Conservation (phyloP, 1,140 invertebrate genomes). For the Adoxophyes honmai region DNA sequence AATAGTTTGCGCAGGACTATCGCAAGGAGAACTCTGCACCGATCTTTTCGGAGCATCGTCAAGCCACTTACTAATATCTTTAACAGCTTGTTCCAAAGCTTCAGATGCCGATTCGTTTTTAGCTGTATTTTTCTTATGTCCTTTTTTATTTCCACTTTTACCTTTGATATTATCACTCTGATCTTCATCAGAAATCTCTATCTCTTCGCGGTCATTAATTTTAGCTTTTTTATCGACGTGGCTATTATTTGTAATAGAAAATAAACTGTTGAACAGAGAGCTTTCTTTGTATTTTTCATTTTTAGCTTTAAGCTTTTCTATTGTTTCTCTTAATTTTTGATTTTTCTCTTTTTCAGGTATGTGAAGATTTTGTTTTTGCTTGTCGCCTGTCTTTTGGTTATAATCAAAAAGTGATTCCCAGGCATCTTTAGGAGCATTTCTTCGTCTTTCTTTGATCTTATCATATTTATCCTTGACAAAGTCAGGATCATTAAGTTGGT, state of each 20-base stretch:
- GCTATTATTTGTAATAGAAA: conserved; percentile 32
- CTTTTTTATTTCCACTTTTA: conserved; percentile 45
- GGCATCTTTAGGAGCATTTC: conserved; percentile 73
- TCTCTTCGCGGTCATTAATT: conserved; percentile 37
- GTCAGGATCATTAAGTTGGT: conserved; percentile 47
- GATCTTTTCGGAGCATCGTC: conserved; percentile 88
- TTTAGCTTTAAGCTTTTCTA: conserved; percentile 82
- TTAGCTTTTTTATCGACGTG: conserved; percentile 40
- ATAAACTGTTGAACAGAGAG: conserved; percentile 55
- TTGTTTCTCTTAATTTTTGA: conserved; percentile 78
- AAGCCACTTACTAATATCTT: conserved; percentile 93
- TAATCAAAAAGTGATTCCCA: conserved; percentile 62
- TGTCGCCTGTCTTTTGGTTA: conserved; percentile 57
- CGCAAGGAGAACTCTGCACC: conserved; percentile 84
- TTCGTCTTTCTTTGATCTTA: conserved; percentile 81
- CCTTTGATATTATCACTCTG: conserved; percentile 46
- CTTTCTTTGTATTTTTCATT: conserved; percentile 77
- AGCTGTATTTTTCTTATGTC: conserved; percentile 53
- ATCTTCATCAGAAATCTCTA: conserved; percentile 45
- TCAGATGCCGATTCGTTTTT: conserved; percentile 83
- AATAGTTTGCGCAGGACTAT: conserved; percentile 55
- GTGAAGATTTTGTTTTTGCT: conserved; percentile 53
- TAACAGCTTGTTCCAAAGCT: conserved; percentile 89
- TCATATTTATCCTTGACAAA: conserved; percentile 79
- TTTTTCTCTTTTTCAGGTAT: conserved; percentile 77